A percentile compares a stretch with the other conserved stretches of the same genome.
phyloP scores from a whole-genome alignment of 2,888 invertebrate genomes.

The Lamproptera curius region DNA sequence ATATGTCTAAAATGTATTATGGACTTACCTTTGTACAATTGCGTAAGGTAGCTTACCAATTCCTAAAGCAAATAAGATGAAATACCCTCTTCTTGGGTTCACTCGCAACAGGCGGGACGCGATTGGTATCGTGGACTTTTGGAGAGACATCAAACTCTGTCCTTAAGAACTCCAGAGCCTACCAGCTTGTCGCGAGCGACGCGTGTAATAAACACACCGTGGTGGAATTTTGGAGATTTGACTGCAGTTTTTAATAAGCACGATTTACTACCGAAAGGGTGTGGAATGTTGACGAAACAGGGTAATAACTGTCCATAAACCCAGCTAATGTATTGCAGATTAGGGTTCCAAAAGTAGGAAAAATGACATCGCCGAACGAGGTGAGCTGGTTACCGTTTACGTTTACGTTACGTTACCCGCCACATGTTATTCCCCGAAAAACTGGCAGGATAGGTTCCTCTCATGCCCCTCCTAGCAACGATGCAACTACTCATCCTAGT shows the following conservation, averaged over 20 bases:
- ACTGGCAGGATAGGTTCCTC: constrained; percentile 16
- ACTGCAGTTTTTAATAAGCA: background rate
- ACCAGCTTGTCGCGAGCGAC: constrained; percentile 13
- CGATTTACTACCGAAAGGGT: background rate
- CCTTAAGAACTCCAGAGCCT: constrained; percentile 17
- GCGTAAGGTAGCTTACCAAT: constrained; percentile 21
- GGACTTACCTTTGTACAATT: too few species aligned
- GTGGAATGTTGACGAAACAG: too few species aligned
- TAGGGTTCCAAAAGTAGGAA: constrained; percentile 3
- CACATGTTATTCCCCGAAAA: constrained; percentile 18
- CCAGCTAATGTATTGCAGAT: background rate
- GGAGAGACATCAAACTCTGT: constrained; percentile 17
- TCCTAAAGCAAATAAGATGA: constrained; percentile 21
- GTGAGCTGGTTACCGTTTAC: constrained; percentile 17
- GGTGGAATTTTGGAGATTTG: background rate
- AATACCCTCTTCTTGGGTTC: constrained; percentile 21
- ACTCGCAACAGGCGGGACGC: constrained; percentile 18
- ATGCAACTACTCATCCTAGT: too few species aligned
- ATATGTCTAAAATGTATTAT: too few species aligned
- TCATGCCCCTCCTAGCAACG: constrained; percentile 13
- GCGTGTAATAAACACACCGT: constrained; percentile 4
- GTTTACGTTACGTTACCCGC: background rate
- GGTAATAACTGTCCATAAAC: background rate
- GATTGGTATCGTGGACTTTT: constrained; percentile 19
- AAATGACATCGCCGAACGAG: constrained; percentile 19